Evolutionary conservation across 92 coral and sea anemone genomes (phyloP).

Genomic region (Parazoanthus atlanticus): DNA sequence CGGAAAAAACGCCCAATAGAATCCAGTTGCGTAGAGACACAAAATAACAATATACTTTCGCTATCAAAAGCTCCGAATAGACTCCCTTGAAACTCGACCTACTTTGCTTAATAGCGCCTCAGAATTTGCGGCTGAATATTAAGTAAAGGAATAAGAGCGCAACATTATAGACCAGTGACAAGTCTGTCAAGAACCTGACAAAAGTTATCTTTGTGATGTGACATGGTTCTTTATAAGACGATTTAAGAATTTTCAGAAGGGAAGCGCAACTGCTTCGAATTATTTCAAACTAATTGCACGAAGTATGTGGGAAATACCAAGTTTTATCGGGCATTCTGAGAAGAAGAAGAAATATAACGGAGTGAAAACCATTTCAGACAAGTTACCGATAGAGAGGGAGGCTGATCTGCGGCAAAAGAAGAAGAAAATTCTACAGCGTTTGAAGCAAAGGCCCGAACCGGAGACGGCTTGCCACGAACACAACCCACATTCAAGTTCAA

Average conservation of each 20-base stretch:
- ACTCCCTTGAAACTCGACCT: not conserved
- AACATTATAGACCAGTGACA: slow-evolving; percentile 24
- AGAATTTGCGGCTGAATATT: slow-evolving; percentile 35
- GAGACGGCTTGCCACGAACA: not conserved
- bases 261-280: not conserved
- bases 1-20: slow-evolving; percentile 9
- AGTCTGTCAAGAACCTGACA: slow-evolving; percentile 36
- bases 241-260: not conserved
- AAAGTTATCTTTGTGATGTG: slow-evolving; percentile 8
- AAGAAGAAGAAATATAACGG: slow-evolving; percentile 15
- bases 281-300: not conserved
- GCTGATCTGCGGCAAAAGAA: slow-evolving; percentile 61
- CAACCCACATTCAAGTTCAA: not conserved
- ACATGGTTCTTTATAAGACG: not conserved
- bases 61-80: not conserved
- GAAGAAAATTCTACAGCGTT: slow-evolving; percentile 61
- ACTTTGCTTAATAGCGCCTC: not conserved
- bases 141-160: slow-evolving; percentile 3
- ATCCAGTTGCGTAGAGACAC: slow-evolving; percentile 18
- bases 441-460: slow-evolving; percentile 47
- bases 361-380: slow-evolving; percentile 21
- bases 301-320: slow-evolving; percentile 34
- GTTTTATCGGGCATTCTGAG: slow-evolving; percentile 27
- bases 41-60: not conserved
- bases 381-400: slow-evolving; percentile 60